These are phyloP conservation scores for Amiota minor DNA, from an alignment of 2,888 invertebrate genomes.

Conservation along the genomic window DNA sequence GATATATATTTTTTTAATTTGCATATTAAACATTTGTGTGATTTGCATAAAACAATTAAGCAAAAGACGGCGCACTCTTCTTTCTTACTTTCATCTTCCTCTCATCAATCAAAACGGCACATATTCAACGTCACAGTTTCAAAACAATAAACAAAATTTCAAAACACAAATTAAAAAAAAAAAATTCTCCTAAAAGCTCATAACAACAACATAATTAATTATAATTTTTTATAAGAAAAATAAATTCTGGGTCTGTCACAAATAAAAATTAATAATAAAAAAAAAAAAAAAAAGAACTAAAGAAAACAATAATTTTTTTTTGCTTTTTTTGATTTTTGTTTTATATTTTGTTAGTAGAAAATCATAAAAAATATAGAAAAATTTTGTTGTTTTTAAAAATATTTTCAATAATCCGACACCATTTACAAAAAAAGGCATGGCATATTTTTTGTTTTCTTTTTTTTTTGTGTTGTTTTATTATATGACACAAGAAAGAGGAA, in stretches of 20 bases:
- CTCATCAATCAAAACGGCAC: slow-evolving; percentile 43
- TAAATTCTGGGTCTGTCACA: neutral
- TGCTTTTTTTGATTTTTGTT: neutral
- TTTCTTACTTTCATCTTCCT: slow-evolving; percentile 59
- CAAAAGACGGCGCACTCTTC: slow-evolving; percentile 4
- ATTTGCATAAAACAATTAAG: slow-evolving; percentile 22
- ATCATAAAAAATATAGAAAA: too few species aligned
- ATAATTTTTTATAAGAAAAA: too few species aligned
- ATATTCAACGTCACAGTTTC: slow-evolving; percentile 69
- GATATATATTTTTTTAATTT: neutral
- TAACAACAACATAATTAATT: neutral
- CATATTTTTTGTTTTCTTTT: neutral
- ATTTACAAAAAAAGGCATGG: too few species aligned
- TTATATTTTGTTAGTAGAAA: too few species aligned
- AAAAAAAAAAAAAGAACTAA: neutral
- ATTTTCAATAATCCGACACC: too few species aligned
- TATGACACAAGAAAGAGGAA: slow-evolving; percentile 12
- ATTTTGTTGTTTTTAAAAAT: too few species aligned
- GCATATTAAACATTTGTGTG: neutral
- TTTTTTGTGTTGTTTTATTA: neutral
- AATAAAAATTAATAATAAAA: neutral
- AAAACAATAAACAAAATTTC: slow-evolving; percentile 53
- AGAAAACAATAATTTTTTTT: neutral
- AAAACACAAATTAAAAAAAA: slow-evolving; percentile 28
- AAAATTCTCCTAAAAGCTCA: slow-evolving; percentile 12